phyloP scores from a whole-genome alignment of 1,140 invertebrate species.

The Orussus abietinus region DNA sequence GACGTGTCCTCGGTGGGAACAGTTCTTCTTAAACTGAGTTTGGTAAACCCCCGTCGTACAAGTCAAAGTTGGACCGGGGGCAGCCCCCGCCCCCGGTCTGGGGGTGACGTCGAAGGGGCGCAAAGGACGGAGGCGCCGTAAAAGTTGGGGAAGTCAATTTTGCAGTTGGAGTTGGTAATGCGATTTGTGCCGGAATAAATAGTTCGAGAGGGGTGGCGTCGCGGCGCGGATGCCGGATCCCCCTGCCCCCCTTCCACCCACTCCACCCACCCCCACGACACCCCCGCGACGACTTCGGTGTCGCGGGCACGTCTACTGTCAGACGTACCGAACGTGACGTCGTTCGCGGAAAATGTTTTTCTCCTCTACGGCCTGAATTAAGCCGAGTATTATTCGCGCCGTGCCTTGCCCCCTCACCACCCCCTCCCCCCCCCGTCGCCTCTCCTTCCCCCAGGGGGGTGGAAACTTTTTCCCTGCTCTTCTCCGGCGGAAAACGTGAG shows the following conservation, averaged over 20 bases:
- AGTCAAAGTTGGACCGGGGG: constrained; percentile 49
- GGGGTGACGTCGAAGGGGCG: constrained; percentile 32
- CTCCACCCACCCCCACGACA: constrained; percentile 15
- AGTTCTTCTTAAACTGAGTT: constrained; percentile 52
- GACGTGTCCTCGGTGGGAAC: constrained; percentile 38
- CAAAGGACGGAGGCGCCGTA: constrained; percentile 43
- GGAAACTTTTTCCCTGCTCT: not conserved
- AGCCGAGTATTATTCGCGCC: not conserved
- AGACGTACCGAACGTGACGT: constrained; percentile 24
- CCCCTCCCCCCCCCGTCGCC: constrained; percentile 3
- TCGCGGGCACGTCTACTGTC: constrained; percentile 22
- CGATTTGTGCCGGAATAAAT: constrained; percentile 54
- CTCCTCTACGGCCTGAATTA: constrained; percentile 1
- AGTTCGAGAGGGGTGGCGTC: constrained; percentile 33
- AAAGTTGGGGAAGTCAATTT: constrained; percentile 54
- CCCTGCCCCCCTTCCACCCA: constrained; percentile 6
- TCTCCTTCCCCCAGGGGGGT: constrained; percentile 10
- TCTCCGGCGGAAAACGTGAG: constrained; percentile 1
- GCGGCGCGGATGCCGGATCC: constrained; percentile 6
- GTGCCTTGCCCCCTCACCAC: constrained; percentile 12
- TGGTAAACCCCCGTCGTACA: constrained; percentile 51
- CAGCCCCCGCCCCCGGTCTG: no score
- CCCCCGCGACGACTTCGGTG: constrained; percentile 14
- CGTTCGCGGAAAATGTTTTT: constrained; percentile 20
- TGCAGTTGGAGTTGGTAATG: constrained; percentile 54